Evolutionary conservation across 1,140 invertebrate genomes (phyloP), one percentile per base, ranked within the genome.

Genomic region (Drosophila pseudoobscura): DNA sequence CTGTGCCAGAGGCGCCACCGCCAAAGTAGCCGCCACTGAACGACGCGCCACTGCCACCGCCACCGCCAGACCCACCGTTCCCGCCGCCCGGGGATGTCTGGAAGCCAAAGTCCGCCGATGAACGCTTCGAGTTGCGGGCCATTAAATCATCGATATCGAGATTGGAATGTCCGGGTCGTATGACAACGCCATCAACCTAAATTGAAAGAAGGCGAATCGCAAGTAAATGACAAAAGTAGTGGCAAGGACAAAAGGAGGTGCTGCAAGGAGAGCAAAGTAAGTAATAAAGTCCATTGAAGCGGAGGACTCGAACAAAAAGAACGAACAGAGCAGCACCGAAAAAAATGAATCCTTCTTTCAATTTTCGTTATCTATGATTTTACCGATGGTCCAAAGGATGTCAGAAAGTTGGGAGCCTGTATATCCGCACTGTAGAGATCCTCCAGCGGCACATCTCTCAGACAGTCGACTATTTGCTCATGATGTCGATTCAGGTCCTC

Each of bases 401-500:
- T 91, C 0, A 91, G 68, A 91, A 97, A 97, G 29, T 96, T 96
- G 1, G 97, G 97, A 2, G 96, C 94, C 59, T 94, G 94, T 58
- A 98, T 95, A 75, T 97, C 96, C 9, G 96, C 94, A 2, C 93
- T 92, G 82, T 97, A 94, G 2, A 99, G 92, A 55, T 96, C 95
- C 51, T 95, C 94, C 7, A 97, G 92, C 1, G 95, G 94, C 7
- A 95, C 94, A 63, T 97, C 95, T 50, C 97, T 93, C 5, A 97
- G 92, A 88, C 96, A 97, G 84, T 97, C 96, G 0, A 96, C 96
- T 35, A 97, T 96, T 46, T 94, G 92, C 91, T 97, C 96, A 80
- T 96, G 95, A 89, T 97, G 94, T 78, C 95, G 95, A 7, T 94
- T 93, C 7, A 96, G 92, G 77, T 97, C 95, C 46, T 96, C 95